A percentile compares a stretch with the other conserved stretches of the same genome.
Conservation (phyloP, 2,797 vertebrate species). For the Sebastes matsubarae region DNA sequence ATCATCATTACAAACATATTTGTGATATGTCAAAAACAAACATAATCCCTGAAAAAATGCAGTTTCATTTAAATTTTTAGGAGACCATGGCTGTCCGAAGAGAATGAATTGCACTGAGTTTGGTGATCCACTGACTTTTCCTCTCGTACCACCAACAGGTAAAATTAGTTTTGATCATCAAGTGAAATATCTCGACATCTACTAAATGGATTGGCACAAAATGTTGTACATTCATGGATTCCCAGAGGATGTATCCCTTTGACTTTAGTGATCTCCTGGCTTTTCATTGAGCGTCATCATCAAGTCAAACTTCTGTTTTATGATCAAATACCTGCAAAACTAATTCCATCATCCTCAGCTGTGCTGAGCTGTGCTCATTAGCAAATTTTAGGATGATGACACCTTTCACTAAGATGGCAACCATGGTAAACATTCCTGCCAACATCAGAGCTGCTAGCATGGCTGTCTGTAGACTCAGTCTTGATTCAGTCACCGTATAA, state of each 20-base stretch:
- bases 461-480: not conserved
- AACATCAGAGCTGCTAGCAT: not conserved
- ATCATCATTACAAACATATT: no score
- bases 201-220: no score
- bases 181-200: no score
- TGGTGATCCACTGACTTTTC: not conserved
- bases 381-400: no score
- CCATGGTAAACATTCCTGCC: not conserved
- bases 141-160: not conserved
- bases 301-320: not conserved
- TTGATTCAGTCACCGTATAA: not conserved
- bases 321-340: no score
- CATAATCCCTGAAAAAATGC: no score
- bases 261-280: no score
- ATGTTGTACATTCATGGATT: no score
- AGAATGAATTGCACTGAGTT: not conserved
- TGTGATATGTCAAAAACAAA: no score
- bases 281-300: not conserved
- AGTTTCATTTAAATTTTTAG: no score
- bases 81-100: not conserved
- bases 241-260: no score
- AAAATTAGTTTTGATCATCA: accelerated
- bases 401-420: not conserved
- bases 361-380: not conserved
- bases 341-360: not conserved